A percentile compares a stretch with the other conserved stretches of the same genome.
Evolutionary conservation across 2,888 invertebrate genomes (phyloP).

Genomic region (Malacosoma neustria): DNA sequence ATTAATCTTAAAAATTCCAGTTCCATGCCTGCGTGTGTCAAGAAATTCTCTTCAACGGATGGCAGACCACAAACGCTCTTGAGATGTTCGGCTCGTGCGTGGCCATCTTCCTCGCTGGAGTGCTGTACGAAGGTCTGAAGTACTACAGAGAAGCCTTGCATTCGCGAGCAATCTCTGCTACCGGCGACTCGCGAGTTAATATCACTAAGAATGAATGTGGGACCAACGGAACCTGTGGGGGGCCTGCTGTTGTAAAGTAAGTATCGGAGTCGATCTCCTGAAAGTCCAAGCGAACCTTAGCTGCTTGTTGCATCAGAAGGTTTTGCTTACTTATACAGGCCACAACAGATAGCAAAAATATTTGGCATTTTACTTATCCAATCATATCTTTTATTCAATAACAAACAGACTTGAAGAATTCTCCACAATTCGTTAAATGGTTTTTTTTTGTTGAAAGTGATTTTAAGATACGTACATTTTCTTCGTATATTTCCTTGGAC

Average conservation of each 20-base stretch:
- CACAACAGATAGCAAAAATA: no score
- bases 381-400: no score
- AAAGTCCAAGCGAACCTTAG: no score
- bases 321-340: no score
- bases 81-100: constrained; percentile 91
- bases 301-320: no score
- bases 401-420: no score
- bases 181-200: constrained; percentile 57
- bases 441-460: no score
- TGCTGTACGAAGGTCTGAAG: constrained; percentile 96
- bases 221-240: constrained; percentile 40
- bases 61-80: constrained; percentile 82
- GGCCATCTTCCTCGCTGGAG: constrained; percentile 90
- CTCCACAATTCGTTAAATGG: no score
- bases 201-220: constrained; percentile 68
- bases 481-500: no score
- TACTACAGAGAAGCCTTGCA: constrained; percentile 78
- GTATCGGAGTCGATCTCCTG: no score
- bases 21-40: constrained; percentile 87
- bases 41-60: constrained; percentile 85
- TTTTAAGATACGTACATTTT: no score
- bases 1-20: constrained; percentile 60
- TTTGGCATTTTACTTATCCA: no score
- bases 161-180: constrained; percentile 31
- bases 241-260: constrained; percentile 57